Percentiles rank a stretch among this genome's conserved stretches.
Conservation (phyloP, 2,113 vertebrate species). For the Dendrocopos noguchii region DNA sequence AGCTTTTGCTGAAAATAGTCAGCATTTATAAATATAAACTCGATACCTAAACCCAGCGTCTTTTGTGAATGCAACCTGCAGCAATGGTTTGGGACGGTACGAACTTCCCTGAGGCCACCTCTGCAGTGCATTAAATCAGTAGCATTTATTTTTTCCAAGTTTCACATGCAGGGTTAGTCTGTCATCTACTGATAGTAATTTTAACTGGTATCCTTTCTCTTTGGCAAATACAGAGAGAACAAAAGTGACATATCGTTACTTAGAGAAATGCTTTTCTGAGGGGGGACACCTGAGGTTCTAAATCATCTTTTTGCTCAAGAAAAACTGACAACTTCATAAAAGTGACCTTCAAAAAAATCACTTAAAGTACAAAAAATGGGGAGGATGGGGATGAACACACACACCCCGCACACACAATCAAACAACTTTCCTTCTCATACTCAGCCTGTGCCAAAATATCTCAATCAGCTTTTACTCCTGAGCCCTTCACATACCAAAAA, state of each 20-base stretch:
- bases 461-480: background rate
- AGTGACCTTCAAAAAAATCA: background rate
- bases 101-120: background rate
- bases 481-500: background rate
- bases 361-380: background rate
- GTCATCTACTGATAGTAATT: background rate
- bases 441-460: background rate
- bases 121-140: background rate
- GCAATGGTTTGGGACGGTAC: background rate
- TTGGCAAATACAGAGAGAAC: background rate
- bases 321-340: background rate
- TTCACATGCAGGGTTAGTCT: background rate
- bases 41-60: background rate
- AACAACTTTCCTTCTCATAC: background rate
- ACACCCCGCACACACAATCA: background rate
- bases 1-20: background rate
- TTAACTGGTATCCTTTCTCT: background rate
- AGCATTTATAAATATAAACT: background rate
- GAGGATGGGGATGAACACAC: background rate
- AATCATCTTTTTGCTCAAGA: background rate
- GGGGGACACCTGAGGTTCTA: background rate
- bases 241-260: background rate
- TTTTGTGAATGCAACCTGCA: background rate
- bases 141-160: background rate
- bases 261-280: background rate